Evolutionary conservation across 2,888 invertebrate genomes (phyloP).

Genomic region (Luperina testacea): DNA sequence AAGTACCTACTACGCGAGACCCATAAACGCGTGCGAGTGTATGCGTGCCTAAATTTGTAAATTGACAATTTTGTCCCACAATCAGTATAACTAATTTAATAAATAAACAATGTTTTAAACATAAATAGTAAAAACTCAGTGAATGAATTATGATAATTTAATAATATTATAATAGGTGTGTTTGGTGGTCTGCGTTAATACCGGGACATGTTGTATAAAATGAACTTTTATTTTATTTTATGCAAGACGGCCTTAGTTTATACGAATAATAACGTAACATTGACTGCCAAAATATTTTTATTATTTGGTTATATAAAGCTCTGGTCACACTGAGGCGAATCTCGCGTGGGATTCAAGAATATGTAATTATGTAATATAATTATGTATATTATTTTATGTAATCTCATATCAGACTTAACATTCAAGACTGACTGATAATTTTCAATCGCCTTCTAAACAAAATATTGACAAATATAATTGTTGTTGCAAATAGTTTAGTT

Average conservation of each 20-base stretch:
- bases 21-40: too few species aligned
- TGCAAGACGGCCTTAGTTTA: not conserved
- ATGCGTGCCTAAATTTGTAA: too few species aligned
- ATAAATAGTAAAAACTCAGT: too few species aligned
- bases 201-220: too few species aligned
- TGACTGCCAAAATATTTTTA: not conserved
- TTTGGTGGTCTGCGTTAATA: too few species aligned
- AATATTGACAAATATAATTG: conserved; percentile 2
- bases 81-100: too few species aligned
- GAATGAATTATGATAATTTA: too few species aligned
- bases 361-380: not conserved
- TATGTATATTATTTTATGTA: not conserved
- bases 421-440: conserved; percentile 26
- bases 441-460: not conserved
- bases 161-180: too few species aligned
- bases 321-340: not conserved
- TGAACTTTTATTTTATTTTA: not conserved
- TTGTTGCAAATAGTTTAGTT: conserved; percentile 28
- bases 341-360: not conserved
- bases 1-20: too few species aligned
- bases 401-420: conserved; percentile 18
- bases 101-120: too few species aligned
- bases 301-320: not conserved
- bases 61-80: too few species aligned
- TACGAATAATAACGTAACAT: not conserved